Evolutionary conservation across 2,888 invertebrate species (phyloP), one percentile per base, ranked within the genome.

Genomic region (Brenthis daphne): DNA sequence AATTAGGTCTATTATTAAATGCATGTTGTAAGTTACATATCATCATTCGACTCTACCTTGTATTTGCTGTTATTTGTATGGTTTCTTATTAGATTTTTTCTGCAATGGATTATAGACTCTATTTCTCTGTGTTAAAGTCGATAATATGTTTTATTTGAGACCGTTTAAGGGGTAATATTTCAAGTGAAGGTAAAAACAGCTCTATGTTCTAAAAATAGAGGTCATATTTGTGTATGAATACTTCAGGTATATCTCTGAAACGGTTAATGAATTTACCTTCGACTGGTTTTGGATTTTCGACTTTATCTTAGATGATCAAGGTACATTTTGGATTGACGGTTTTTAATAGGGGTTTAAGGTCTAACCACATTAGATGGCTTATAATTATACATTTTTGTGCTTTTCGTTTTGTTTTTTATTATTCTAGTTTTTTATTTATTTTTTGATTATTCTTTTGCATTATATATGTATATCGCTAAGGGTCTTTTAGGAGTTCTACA

Each of bases 261-360:
- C 54, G 48, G 53, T 58, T 67, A 69, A 71, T 71, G 64, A 71
- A 68, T 68, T 71, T 64, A 37, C 20, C 20, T 16, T 60, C 0
- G 6, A 13, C 24, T 8, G 14, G 2, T 51, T 47, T 58, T 50
- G 0, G 13, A 70, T 58, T 64, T 58, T 68, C 6, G 58, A 12
- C 69, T 50, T n/a, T 72, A 57, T 14, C 0, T 0, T 0, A 0
- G 1, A 0, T 0, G 0, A 8, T 16, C 69, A 73, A 64, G 33
- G 50, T 50, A 1, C 16, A 63, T 13, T 63, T 64, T 63, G 3
- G 5, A 50, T 55, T 65, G 68, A 14, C 1, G 8, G 3, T 3
- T 47, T 50, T 70, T 66, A 73, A 69, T 70, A 71, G 66, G n/a
- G 33, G 66, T 72, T 73, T 68, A 63, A 55, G 70, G 68, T 53